Percentiles rank a stretch among this genome's conserved stretches.
These are phyloP conservation scores for Torymus tubicola DNA, from an alignment of 2,888 invertebrate genomes.

Conservation along the genomic window DNA sequence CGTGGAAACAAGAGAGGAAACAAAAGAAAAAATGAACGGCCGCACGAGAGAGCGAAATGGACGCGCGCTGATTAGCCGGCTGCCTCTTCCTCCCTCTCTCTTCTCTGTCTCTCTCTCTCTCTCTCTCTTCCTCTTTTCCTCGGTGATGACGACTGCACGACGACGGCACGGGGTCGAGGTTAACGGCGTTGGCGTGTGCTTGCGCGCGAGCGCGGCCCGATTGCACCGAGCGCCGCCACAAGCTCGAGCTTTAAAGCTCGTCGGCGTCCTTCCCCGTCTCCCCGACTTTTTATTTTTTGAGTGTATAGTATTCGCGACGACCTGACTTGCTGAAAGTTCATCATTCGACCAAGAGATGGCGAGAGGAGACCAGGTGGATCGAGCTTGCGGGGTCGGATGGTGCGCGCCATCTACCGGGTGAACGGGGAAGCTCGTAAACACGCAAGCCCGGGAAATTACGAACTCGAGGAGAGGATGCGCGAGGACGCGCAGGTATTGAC, in stretches of 20 bases:
- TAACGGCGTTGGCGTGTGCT: slow-evolving; percentile 7
- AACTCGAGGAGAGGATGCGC: slow-evolving; percentile 19
- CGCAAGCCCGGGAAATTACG: slow-evolving; percentile 47
- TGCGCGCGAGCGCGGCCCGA: neutral
- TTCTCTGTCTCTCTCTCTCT: slow-evolving; percentile 18
- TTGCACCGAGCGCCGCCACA: slow-evolving; percentile 38
- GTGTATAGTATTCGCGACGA: too few species aligned
- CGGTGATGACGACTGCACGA: neutral
- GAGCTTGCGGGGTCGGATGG: too few species aligned
- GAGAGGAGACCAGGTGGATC: neutral
- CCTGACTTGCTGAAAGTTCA: neutral
- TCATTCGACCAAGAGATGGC: neutral
- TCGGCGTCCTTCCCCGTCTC: neutral
- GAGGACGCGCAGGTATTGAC: slow-evolving; percentile 29
- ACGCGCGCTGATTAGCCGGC: slow-evolving; percentile 48
- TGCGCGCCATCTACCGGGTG: slow-evolving; percentile 7
- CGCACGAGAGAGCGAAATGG: slow-evolving; percentile 40
- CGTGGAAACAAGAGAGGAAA: neutral
- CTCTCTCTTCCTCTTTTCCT: slow-evolving; percentile 6
- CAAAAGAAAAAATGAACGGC: slow-evolving; percentile 33
- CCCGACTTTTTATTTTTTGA: too few species aligned
- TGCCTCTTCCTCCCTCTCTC: slow-evolving; percentile 18
- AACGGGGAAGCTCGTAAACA: neutral
- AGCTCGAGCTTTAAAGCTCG: slow-evolving; percentile 17
- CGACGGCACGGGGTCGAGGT: slow-evolving; percentile 46